Percentiles rank a stretch among this genome's conserved stretches.
These are phyloP conservation scores for Tylochromis polylepis DNA, from an alignment of 2,113 vertebrate genomes.

Conservation along the genomic window DNA sequence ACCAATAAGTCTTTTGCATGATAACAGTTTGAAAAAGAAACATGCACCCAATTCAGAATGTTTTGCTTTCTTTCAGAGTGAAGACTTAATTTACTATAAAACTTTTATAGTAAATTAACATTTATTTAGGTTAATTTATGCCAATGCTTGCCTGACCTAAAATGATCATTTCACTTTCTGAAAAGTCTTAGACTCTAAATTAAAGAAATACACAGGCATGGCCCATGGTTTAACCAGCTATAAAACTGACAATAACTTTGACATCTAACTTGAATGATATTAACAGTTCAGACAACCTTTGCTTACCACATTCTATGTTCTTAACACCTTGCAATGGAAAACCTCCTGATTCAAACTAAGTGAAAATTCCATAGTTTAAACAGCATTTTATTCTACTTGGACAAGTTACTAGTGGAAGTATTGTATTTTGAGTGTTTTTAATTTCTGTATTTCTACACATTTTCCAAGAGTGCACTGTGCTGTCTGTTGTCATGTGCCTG, in stretches of 20 bases:
- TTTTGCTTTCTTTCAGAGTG: too few relatives aligned
- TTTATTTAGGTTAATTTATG: too few relatives aligned
- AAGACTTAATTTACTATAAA: too few relatives aligned
- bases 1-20: background rate
- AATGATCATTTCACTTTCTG: background rate
- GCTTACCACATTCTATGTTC: background rate
- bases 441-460: background rate
- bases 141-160: background rate
- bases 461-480: background rate
- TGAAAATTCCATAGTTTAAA: too few relatives aligned
- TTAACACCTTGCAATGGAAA: background rate
- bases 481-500: background rate
- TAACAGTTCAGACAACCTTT: background rate
- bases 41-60: too few relatives aligned
- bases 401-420: too few relatives aligned
- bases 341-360: too few relatives aligned
- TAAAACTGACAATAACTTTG: background rate
- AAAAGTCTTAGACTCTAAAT: background rate
- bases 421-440: background rate
- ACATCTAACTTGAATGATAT: background rate
- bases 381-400: background rate
- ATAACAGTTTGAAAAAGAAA: background rate
- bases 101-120: too few relatives aligned
- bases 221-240: background rate
- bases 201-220: background rate